phyloP scores from a whole-genome alignment of 2,888 invertebrate genomes.

The Taphrorychus bicolor region DNA sequence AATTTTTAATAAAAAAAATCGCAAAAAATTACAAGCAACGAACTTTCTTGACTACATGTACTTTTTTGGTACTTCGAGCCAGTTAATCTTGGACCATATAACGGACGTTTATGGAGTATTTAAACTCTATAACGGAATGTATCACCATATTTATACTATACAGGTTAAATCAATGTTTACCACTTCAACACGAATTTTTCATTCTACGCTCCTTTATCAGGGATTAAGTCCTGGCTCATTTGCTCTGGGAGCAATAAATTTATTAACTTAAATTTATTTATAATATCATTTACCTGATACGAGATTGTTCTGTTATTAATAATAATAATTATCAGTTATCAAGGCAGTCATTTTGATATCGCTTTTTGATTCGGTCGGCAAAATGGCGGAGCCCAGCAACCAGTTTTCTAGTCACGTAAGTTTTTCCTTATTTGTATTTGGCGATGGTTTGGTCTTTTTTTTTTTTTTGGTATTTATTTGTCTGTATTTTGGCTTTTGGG shows the following conservation, averaged over 20 bases:
- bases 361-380: constrained; percentile 35
- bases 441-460: no score
- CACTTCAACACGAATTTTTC: constrained; percentile 11
- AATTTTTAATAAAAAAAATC: no score
- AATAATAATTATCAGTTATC: constrained; percentile 41
- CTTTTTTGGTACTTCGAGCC: no score
- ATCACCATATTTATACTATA: constrained; percentile 23
- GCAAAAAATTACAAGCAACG: no score
- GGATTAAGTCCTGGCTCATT: constrained; percentile 34
- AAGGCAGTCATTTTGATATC: constrained; percentile 49
- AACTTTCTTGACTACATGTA: no score
- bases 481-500: background rate
- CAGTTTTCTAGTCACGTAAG: background rate
- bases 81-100: no score
- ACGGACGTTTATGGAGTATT: constrained; percentile 13
- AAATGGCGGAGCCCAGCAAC: constrained; percentile 15
- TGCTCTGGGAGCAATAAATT: constrained; percentile 39
- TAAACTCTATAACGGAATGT: constrained; percentile 3
- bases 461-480: background rate
- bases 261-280: constrained; percentile 43
- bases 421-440: no score
- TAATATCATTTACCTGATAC: constrained; percentile 41
- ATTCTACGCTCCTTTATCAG: constrained; percentile 27
- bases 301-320: constrained; percentile 44
- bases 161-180: constrained; percentile 37